phyloP scores from a whole-genome alignment of 1,140 invertebrate species.

The Leptinotarsa undecemlineata region DNA sequence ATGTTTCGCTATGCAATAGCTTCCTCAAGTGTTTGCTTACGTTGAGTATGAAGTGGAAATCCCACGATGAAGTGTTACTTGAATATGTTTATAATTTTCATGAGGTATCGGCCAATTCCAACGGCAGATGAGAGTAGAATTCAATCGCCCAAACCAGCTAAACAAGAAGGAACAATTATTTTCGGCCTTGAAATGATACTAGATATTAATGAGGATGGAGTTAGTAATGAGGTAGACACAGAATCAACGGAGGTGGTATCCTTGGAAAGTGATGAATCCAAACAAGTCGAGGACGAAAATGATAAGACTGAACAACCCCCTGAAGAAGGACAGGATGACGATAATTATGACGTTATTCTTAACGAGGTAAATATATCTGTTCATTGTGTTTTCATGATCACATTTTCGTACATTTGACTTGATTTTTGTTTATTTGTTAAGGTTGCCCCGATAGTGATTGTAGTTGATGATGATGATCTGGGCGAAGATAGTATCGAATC shows the following conservation, averaged over 20 bases:
- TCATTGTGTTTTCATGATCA: not conserved
- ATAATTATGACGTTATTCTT: constrained; percentile 63
- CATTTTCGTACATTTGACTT: not conserved
- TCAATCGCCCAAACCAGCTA: constrained; percentile 21
- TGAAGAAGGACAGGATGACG: constrained; percentile 56
- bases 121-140: constrained; percentile 37
- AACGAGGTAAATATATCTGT: constrained; percentile 49
- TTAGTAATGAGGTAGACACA: constrained; percentile 46
- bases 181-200: constrained; percentile 47
- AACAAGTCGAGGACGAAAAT: constrained; percentile 31
- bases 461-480: constrained; percentile 59
- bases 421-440: not conserved
- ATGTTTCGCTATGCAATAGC: no score
- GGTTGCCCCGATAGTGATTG: constrained; percentile 51
- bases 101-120: no score
- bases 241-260: constrained; percentile 34
- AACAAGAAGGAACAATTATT: constrained; percentile 37
- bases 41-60: no score
- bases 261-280: constrained; percentile 47
- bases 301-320: constrained; percentile 48
- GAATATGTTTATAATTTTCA: no score
- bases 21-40: no score
- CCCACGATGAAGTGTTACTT: no score
- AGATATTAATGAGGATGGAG: constrained; percentile 50
- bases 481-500: constrained; percentile 22